Base-by-base conservation (phyloP, 2,113 vertebrate genomes). In the Hemibagrus wyckioides region DNA sequence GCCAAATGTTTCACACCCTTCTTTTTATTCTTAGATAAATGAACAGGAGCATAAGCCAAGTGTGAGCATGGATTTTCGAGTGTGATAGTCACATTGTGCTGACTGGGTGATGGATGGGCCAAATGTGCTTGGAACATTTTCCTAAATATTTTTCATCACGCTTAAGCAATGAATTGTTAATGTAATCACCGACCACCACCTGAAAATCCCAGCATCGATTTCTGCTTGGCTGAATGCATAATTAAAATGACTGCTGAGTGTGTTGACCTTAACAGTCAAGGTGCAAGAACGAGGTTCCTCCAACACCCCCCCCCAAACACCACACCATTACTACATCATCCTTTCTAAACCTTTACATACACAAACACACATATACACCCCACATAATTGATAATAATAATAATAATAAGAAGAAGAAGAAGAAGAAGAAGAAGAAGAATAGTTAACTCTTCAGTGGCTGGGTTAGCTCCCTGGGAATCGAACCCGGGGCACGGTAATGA, bases 161-260 rank as follows among this genome's bases (percentile, higher is more conserved):
- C 75, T 25, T 77, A 52, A 54, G 59, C 59, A 69, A 80, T 86
- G 85, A 69, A 80, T 69, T 52, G 25, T 69, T 80, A 86, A 69
- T 52, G 85, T 67, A 67, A 63, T 86, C 75, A 67, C 61, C 30
- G 15, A 28, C 50, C 44, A 33, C 13, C 61, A 39, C 61, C 28
- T 69, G 30, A n/a, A 56, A 69, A 86, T 33, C 59, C 57, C 11
- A 21, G 57, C 44, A 61, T 54, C 50, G 54, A 50, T 67, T 80
- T 65, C 76, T 67, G 44, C 30, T 80, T 65, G 63, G 21, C 23
- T 69, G 48, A 80, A 86, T 86, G 69, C 65, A 85, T 80, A 79
- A 85, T 77, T 57, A 50, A 77, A 80, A 80, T 65, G 57, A 65
- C n/a, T 80, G n/a, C 44, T 71, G 67, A 84, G 73, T 30, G 0